Conservation (phyloP, 2,888 invertebrate species). For the Tetragonisca angustula region DNA sequence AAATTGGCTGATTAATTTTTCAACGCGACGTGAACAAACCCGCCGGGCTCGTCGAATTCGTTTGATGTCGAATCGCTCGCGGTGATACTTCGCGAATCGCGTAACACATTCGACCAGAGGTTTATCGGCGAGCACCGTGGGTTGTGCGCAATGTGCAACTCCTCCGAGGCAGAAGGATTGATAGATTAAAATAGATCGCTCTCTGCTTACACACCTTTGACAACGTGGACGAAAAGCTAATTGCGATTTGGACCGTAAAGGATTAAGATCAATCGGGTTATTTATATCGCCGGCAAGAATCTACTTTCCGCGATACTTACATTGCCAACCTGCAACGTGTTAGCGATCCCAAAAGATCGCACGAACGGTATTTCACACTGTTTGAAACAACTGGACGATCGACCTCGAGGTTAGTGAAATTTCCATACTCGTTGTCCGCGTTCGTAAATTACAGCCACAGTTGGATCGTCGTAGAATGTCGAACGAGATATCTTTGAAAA, state of each 20-base stretch:
- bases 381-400: background rate
- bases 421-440: background rate
- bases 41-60: background rate
- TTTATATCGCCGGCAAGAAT: background rate
- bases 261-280: constrained; percentile 8
- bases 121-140: background rate
- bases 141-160: background rate
- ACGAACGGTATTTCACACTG: background rate
- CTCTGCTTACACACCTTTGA: background rate
- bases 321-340: background rate
- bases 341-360: background rate
- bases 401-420: background rate
- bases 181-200: background rate
- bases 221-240: constrained; percentile 1
- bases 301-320: background rate
- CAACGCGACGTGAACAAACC: background rate
- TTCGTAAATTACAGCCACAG: too few relatives aligned
- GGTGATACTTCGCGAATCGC: background rate
- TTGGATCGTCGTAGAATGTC: too few relatives aligned
- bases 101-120: background rate
- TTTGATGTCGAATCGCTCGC: background rate
- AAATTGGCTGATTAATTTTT: background rate
- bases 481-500: too few relatives aligned
- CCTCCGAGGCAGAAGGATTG: background rate
- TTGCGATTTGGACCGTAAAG: constrained; percentile 20